Conservation (phyloP, 2,113 vertebrate species). For the Rhineura floridana region DNA sequence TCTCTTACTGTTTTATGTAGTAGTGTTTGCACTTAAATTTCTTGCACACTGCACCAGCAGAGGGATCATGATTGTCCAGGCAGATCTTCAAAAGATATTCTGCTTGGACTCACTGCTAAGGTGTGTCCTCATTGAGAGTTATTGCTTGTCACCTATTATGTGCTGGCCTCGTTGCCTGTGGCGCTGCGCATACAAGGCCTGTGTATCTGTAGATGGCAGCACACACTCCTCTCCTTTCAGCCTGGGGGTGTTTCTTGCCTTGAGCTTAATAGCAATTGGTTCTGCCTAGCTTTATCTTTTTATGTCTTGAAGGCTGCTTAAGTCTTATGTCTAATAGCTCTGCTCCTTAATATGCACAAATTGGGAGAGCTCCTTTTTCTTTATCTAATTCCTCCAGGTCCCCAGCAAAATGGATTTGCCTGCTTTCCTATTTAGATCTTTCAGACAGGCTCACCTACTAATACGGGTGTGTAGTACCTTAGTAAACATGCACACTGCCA, state of each 20-base stretch:
- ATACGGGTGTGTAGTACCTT: slow-evolving; percentile 28
- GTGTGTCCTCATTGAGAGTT: neutral
- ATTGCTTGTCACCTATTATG: slow-evolving; percentile 10
- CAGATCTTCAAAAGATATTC: slow-evolving; percentile 2
- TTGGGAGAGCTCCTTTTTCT: slow-evolving; percentile 53
- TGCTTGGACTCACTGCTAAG: fast-evolving
- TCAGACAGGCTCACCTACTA: slow-evolving; percentile 51
- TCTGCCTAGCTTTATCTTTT: slow-evolving; percentile 53
- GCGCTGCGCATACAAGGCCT: neutral
- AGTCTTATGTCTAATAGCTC: slow-evolving; percentile 71
- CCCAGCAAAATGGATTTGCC: slow-evolving; percentile 43
- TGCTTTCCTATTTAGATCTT: slow-evolving; percentile 38
- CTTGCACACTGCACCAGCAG: slow-evolving; percentile 40
- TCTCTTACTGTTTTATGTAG: slow-evolving; percentile 57
- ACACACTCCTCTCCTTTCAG: neutral
- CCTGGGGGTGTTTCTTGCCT: slow-evolving; percentile 57
- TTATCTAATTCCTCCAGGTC: slow-evolving; percentile 67
- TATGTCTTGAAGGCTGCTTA: slow-evolving; percentile 4
- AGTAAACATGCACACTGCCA: slow-evolving; percentile 34
- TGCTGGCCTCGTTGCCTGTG: neutral
- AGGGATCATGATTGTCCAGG: fast-evolving
- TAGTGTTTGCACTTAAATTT: slow-evolving; percentile 47
- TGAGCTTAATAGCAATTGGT: slow-evolving; percentile 58
- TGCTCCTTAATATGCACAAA: slow-evolving; percentile 70
- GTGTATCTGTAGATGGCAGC: slow-evolving; percentile 5